Evolutionary conservation across 2,113 vertebrate genomes (phyloP).

Genomic region (Chionomys nivalis): DNA sequence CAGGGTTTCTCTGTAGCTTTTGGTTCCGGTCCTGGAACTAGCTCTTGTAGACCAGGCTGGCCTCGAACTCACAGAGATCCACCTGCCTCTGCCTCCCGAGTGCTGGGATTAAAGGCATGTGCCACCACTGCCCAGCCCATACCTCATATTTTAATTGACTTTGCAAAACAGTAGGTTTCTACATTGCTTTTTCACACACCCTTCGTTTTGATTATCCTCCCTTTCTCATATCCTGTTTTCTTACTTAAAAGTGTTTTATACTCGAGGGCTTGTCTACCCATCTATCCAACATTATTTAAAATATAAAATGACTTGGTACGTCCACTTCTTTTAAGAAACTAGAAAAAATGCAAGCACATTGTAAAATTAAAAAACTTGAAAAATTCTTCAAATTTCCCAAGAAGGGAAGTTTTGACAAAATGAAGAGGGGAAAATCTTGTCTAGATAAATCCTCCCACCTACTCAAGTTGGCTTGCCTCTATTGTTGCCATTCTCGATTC

Average conservation of each 20-base stretch:
- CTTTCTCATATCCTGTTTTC: not conserved
- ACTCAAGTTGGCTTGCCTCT: not conserved
- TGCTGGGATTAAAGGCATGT: too few species aligned
- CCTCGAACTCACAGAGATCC: too few species aligned
- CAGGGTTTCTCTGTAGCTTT: too few species aligned
- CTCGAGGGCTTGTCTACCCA: not conserved
- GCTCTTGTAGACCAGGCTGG: too few species aligned
- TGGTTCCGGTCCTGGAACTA: too few species aligned
- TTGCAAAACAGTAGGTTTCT: not conserved
- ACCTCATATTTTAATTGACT: not conserved
- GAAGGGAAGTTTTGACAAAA: not conserved
- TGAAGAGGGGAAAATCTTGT: not conserved
- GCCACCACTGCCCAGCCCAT: too few species aligned
- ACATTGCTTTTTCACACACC: not conserved
- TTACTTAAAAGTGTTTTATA: not conserved
- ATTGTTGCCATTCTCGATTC: not conserved
- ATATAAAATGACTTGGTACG: not conserved
- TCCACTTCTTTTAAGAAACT: not conserved
- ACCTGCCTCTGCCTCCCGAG: too few species aligned
- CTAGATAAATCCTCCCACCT: not conserved
- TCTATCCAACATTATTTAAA: not conserved
- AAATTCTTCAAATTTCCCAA: not conserved
- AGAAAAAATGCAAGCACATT: not conserved
- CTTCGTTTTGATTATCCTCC: not conserved
- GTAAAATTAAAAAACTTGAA: constrained; percentile 19